A percentile compares a stretch with the other conserved stretches of the same genome.
These are phyloP conservation scores for Bothrops jararaca DNA, from an alignment of 2,113 vertebrate genomes.

Conservation along the genomic window DNA sequence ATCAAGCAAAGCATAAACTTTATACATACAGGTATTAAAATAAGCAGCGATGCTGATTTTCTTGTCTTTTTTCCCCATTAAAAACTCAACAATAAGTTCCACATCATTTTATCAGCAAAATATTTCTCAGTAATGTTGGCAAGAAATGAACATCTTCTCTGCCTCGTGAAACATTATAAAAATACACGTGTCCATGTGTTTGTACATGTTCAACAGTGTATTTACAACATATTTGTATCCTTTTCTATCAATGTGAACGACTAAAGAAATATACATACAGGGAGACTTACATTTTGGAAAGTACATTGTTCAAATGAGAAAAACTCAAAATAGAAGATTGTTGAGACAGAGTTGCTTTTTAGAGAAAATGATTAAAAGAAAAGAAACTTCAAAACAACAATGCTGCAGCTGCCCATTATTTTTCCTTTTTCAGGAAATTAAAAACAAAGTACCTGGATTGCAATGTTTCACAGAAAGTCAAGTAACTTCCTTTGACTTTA, in stretches of 20 bases:
- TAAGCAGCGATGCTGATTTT: conserved; percentile 37
- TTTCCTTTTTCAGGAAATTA: conserved; percentile 58
- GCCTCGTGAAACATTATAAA: conserved; percentile 37
- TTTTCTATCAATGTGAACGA: background rate
- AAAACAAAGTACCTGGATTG: conserved; percentile 54
- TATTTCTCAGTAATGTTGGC: conserved; percentile 50
- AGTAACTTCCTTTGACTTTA: conserved; percentile 58
- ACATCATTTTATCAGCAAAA: conserved; percentile 38
- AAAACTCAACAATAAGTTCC: conserved; percentile 24
- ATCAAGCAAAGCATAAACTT: conserved; percentile 27
- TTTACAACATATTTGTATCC: conserved; percentile 25
- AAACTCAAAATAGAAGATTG: conserved; percentile 27
- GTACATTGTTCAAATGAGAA: conserved; percentile 30
- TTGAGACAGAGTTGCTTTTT: conserved; percentile 6
- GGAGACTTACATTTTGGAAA: conserved; percentile 26
- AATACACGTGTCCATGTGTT: background rate
- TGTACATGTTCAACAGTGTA: too few relatives aligned
- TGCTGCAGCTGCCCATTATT: conserved; percentile 25
- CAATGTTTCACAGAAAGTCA: conserved; percentile 40
- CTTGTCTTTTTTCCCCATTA: conserved; percentile 19
- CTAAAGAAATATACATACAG: background rate
- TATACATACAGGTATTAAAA: conserved; percentile 39
- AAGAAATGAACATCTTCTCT: conserved; percentile 46
- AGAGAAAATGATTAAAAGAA: background rate
- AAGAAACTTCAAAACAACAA: background rate